Conservation (phyloP, 2,888 invertebrate species). For the Tubulanus polymorphus region DNA sequence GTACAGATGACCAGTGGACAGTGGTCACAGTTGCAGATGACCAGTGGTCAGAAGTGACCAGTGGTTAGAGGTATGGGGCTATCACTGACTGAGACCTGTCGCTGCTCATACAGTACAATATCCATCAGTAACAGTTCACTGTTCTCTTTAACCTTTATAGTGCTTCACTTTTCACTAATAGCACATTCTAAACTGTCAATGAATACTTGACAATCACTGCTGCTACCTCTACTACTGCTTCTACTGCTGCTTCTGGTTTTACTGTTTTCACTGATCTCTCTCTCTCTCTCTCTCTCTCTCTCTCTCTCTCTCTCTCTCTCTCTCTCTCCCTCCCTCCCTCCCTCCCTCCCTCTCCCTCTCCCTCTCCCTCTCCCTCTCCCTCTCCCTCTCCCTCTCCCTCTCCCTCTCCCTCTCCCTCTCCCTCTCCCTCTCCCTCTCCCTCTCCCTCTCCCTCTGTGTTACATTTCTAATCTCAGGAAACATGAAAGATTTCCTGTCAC, state of each 20-base stretch:
- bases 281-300: conserved; percentile 13
- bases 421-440: conserved; percentile 10
- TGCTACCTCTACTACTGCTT: no score
- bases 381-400: conserved; percentile 12
- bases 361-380: conserved; percentile 2
- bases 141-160: no score
- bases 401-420: conserved; percentile 13
- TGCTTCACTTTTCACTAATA: no score
- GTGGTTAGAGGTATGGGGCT: no score
- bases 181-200: no score
- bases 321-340: conserved; percentile 10
- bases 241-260: conserved; percentile 5
- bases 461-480: not conserved
- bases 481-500: conserved; percentile 7
- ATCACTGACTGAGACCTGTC: no score
- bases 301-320: conserved; percentile 12
- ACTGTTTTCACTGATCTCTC: conserved; percentile 4
- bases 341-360: conserved; percentile 8
- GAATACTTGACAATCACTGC: no score
- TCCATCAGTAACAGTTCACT: no score
- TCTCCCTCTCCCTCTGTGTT: conserved; percentile 1
- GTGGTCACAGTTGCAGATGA: no score
- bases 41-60: no score
- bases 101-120: no score
- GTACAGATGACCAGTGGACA: no score